Evolutionary conservation across 2,888 invertebrate species (phyloP).

Genomic region (Lamellibrachia columna): DNA sequence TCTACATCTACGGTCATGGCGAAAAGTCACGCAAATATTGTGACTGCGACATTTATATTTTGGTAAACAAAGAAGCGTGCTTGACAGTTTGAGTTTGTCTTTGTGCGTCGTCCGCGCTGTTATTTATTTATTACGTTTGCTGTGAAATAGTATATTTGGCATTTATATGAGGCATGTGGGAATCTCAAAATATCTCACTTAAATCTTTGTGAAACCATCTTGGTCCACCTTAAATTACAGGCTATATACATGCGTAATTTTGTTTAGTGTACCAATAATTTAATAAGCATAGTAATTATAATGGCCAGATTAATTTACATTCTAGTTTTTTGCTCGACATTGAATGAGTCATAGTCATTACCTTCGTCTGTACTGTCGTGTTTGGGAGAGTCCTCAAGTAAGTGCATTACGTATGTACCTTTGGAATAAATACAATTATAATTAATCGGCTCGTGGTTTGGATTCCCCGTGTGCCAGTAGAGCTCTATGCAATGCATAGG

Average conservation of each 20-base stretch:
- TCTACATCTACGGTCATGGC: neutral
- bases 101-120: neutral
- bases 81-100: neutral
- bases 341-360: neutral
- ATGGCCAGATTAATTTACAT: neutral
- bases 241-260: neutral
- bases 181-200: neutral
- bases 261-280: neutral
- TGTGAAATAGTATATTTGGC: neutral
- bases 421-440: neutral
- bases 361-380: neutral
- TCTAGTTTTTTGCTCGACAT: neutral
- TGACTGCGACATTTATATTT: neutral
- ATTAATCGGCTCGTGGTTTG: neutral
- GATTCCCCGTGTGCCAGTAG: neutral
- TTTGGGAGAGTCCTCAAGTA: no score
- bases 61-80: neutral
- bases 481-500: neutral
- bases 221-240: neutral
- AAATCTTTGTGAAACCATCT: neutral
- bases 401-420: neutral
- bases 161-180: neutral
- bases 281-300: neutral
- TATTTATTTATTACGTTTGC: neutral
- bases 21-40: constrained; percentile 1